Evolutionary conservation across 2,113 vertebrate genomes (phyloP).

Genomic region (Gnathonemus echidnorhynchus): DNA sequence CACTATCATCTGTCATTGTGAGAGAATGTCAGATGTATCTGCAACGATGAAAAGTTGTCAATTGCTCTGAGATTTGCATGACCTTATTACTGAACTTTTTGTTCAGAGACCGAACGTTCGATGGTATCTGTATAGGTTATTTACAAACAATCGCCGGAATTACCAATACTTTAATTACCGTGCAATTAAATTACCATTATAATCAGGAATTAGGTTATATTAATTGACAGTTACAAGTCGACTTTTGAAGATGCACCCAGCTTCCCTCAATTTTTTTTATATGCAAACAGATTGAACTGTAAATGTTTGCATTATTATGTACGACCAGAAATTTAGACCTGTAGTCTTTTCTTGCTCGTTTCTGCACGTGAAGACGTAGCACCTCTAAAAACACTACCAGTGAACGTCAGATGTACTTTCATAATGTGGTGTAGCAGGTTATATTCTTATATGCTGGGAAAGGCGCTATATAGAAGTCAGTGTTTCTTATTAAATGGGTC

Average conservation of each 20-base stretch:
- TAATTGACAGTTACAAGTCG: background rate
- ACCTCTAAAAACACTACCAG: background rate
- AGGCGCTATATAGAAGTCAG: background rate
- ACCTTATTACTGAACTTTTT: background rate
- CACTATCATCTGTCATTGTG: background rate
- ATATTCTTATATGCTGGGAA: background rate
- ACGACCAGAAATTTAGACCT: background rate
- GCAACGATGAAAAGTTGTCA: background rate
- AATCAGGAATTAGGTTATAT: background rate
- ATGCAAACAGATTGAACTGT: background rate
- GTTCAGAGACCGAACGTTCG: background rate
- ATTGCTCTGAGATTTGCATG: background rate
- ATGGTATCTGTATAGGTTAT: background rate
- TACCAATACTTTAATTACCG: background rate
- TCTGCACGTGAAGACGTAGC: background rate
- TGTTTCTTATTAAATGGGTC: background rate
- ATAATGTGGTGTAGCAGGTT: background rate
- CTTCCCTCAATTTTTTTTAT: background rate
- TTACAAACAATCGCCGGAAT: background rate
- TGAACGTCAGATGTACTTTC: background rate
- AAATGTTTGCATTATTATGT: background rate
- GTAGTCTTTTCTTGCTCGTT: background rate
- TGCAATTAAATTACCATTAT: no score
- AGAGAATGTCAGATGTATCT: background rate
- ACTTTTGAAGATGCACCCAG: background rate